These are phyloP conservation scores for Dilophus febrilis DNA, from an alignment of 2,888 invertebrate genomes.

Conservation along the genomic window DNA sequence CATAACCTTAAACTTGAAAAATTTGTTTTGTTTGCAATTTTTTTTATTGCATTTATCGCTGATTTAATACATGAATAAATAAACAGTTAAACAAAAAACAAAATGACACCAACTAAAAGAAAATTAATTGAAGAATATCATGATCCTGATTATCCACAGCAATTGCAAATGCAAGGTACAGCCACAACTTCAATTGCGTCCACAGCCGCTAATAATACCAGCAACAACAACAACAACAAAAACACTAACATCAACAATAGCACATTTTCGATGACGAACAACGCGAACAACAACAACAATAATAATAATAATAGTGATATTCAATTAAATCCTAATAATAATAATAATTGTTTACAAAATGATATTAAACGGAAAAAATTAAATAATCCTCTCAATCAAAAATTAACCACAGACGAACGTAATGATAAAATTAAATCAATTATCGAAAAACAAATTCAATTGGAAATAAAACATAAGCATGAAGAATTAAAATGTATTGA, in stretches of 20 bases:
- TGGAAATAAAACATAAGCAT: slow-evolving; percentile 49
- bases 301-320: not conserved
- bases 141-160: slow-evolving; percentile 40
- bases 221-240: not conserved
- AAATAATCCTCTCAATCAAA: not conserved
- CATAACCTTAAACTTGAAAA: no score
- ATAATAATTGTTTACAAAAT: not conserved
- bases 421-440: slow-evolving; percentile 39
- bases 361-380: not conserved
- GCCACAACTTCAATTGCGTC: no score
- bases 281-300: slow-evolving; percentile 3
- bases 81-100: not conserved
- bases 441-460: slow-evolving; percentile 51
- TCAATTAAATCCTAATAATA: no score
- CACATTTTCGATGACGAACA: not conserved
- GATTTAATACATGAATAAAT: no score
- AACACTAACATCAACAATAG: not conserved
- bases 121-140: slow-evolving; percentile 34
- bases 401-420: slow-evolving; percentile 25
- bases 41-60: no score
- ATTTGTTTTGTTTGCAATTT: no score
- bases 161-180: no score
- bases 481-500: slow-evolving; percentile 55
- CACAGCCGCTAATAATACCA: no score
- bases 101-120: slow-evolving; percentile 18